These are phyloP conservation scores for Gadopsis marmoratus DNA, from an alignment of 2,797 vertebrate species.

Conservation along the genomic window DNA sequence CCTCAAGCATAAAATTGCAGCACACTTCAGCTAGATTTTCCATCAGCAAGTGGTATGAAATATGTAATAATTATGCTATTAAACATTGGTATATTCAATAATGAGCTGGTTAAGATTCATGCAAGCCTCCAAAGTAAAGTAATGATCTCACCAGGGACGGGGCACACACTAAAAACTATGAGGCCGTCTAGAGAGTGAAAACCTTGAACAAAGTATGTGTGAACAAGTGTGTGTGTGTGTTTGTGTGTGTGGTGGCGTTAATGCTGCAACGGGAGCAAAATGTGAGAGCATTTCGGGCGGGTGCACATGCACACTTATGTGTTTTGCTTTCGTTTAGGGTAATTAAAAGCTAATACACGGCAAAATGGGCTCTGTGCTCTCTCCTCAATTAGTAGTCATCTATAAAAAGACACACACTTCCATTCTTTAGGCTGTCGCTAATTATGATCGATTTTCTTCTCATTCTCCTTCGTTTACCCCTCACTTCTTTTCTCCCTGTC, in stretches of 20 bases:
- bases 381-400: conserved; percentile 77
- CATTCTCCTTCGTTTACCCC: conserved; percentile 69
- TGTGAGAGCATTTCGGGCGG: neutral
- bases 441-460: conserved; percentile 79
- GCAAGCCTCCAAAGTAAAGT: conserved; percentile 66
- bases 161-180: conserved; percentile 56
- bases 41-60: conserved; percentile 71
- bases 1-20: conserved; percentile 74
- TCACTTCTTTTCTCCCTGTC: conserved; percentile 36
- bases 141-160: conserved; percentile 72
- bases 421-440: conserved; percentile 70
- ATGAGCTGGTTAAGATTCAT: conserved; percentile 77
- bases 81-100: conserved; percentile 79
- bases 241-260: conserved; percentile 4
- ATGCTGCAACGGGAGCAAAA: conserved; percentile 1
- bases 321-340: conserved; percentile 71
- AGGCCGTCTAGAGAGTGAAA: conserved; percentile 61
- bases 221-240: conserved; percentile 17
- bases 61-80: conserved; percentile 80
- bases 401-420: conserved; percentile 71
- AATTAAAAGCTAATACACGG: conserved; percentile 82
- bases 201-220: conserved; percentile 64
- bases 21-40: conserved; percentile 69
- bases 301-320: conserved; percentile 17
- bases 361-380: conserved; percentile 70